Evolutionary conservation across 2,888 invertebrate species (phyloP).

Genomic region (Idaea straminata): DNA sequence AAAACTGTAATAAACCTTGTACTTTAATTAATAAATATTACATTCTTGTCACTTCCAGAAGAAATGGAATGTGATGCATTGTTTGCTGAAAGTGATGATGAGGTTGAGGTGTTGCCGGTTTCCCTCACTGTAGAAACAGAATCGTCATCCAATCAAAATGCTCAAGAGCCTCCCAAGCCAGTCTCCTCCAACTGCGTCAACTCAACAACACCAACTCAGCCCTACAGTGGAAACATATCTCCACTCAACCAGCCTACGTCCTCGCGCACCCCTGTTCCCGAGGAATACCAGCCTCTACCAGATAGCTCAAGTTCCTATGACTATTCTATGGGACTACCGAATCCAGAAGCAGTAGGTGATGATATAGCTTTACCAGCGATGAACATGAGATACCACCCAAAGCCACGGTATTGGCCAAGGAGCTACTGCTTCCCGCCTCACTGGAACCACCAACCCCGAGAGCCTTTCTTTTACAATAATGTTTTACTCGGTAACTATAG

Average conservation of each 20-base stretch:
- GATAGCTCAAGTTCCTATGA: slow-evolving; percentile 69
- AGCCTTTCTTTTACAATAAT: slow-evolving; percentile 52
- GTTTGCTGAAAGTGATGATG: slow-evolving; percentile 83
- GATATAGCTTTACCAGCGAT: slow-evolving; percentile 47
- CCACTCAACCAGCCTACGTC: slow-evolving; percentile 53
- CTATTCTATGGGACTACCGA: slow-evolving; percentile 46
- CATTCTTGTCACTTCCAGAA: slow-evolving; percentile 55
- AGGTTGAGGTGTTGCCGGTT: slow-evolving; percentile 71
- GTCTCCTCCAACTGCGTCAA: slow-evolving; percentile 63
- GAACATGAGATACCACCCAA: slow-evolving; percentile 70
- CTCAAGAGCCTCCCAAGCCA: slow-evolving; percentile 45
- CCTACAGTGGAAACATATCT: slow-evolving; percentile 54
- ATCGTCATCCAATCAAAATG: slow-evolving; percentile 37
- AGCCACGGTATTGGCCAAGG: slow-evolving; percentile 48
- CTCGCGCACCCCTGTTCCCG: slow-evolving; percentile 69
- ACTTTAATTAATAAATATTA: background rate
- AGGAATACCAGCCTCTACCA: slow-evolving; percentile 72
- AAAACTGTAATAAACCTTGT: slow-evolving; percentile 20
- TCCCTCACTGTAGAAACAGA: slow-evolving; percentile 39
- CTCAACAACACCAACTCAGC: slow-evolving; percentile 57
- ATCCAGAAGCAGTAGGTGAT: slow-evolving; percentile 44
- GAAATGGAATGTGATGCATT: slow-evolving; percentile 83
- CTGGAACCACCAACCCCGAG: slow-evolving; percentile 17
- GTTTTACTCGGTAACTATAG: slow-evolving; percentile 53
- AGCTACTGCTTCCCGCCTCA: slow-evolving; percentile 52